These are phyloP conservation scores for Phortica variegata DNA, from an alignment of 1,140 invertebrate species.

Conservation along the genomic window DNA sequence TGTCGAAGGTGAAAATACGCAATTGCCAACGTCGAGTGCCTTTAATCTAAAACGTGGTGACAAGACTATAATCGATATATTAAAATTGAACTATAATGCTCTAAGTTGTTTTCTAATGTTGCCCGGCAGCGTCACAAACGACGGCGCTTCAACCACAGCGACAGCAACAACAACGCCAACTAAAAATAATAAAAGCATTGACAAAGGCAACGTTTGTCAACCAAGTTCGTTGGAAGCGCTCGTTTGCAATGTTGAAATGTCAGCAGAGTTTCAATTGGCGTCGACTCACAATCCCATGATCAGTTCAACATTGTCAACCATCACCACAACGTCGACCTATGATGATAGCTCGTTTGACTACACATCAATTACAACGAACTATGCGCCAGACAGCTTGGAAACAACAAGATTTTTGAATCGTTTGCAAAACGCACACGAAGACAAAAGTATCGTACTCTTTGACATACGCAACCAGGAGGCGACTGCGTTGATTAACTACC, in stretches of 20 bases:
- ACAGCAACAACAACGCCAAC: slow-evolving; percentile 13
- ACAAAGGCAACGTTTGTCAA: slow-evolving; percentile 21
- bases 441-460: slow-evolving; percentile 48
- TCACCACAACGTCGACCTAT: slow-evolving; percentile 33
- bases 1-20: too few relatives aligned
- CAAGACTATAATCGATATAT: slow-evolving; percentile 47
- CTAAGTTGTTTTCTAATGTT: slow-evolving; percentile 46
- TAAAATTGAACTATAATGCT: slow-evolving; percentile 49
- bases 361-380: slow-evolving; percentile 27
- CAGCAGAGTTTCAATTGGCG: too few relatives aligned
- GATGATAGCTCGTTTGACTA: slow-evolving; percentile 36
- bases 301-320: slow-evolving; percentile 23
- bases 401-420: slow-evolving; percentile 32
- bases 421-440: slow-evolving; percentile 17
- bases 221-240: slow-evolving; percentile 48
- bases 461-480: slow-evolving; percentile 27
- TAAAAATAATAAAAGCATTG: slow-evolving; percentile 8
- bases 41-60: slow-evolving; percentile 38
- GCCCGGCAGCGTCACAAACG: too few relatives aligned
- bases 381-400: slow-evolving; percentile 8
- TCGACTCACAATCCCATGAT: slow-evolving; percentile 19
- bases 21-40: slow-evolving; percentile 6
- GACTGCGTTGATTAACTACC: not conserved
- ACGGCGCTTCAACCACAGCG: slow-evolving; percentile 19
- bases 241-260: slow-evolving; percentile 12